These are phyloP conservation scores for Psittacula echo DNA, from an alignment of 2,797 vertebrate species.

Conservation along the genomic window DNA sequence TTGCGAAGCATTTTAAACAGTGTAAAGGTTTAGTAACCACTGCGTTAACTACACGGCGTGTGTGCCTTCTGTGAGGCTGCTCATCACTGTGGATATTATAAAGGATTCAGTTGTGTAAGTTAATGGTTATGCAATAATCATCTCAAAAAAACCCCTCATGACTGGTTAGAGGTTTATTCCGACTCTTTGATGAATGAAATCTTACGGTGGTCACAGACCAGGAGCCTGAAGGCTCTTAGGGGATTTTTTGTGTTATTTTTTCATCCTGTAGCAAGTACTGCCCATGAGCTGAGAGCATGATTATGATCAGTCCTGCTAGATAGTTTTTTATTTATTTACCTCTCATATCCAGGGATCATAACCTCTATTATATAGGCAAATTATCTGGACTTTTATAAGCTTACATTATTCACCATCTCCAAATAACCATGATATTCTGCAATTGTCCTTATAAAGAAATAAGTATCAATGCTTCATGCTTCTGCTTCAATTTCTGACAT, in stretches of 20 bases:
- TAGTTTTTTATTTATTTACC: constrained; percentile 39
- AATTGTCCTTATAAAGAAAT: background rate
- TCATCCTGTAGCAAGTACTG: constrained; percentile 29
- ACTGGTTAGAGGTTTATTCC: constrained; percentile 11
- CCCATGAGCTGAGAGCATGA: background rate
- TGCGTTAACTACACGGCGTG: background rate
- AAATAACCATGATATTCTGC: background rate
- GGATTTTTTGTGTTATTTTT: background rate
- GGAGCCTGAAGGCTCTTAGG: background rate
- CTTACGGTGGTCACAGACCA: background rate
- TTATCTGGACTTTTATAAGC: constrained; percentile 12
- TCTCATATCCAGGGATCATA: constrained; percentile 2
- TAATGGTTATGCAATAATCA: background rate
- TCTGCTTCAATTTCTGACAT: background rate
- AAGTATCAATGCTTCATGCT: background rate
- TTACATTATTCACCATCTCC: constrained; percentile 33
- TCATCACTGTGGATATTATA: background rate
- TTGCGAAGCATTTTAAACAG: background rate
- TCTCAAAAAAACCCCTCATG: constrained; percentile 10
- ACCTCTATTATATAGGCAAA: constrained; percentile 6
- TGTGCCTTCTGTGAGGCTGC: background rate
- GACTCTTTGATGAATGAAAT: constrained; percentile 20
- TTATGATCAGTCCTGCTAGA: background rate
- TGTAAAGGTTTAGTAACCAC: background rate
- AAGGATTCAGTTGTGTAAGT: background rate